Conservation (phyloP, 2,797 vertebrate species). For the Melanotaenia trifasciata region DNA sequence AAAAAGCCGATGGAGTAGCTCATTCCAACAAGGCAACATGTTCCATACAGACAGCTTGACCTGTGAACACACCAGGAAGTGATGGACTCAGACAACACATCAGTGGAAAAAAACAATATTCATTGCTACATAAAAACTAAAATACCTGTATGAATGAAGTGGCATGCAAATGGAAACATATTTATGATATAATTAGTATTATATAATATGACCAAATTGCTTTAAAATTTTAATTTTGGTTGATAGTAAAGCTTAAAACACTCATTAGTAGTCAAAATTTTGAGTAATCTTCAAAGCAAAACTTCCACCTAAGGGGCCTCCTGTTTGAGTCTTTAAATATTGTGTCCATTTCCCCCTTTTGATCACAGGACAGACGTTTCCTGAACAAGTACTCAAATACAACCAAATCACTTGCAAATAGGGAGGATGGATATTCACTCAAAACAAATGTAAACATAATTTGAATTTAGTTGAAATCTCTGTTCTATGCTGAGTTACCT, state of each 20-base stretch:
- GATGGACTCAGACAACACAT: not conserved
- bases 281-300: not conserved
- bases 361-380: not conserved
- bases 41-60: constrained; percentile 93
- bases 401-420: constrained; percentile 25
- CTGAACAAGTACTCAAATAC: not conserved
- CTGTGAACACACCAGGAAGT: constrained; percentile 69
- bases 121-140: not conserved
- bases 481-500: not conserved
- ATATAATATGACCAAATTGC: not conserved
- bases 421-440: not conserved
- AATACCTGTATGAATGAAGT: not conserved
- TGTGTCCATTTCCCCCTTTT: not conserved
- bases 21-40: constrained; percentile 91
- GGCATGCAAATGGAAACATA: not conserved
- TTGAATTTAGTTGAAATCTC: not conserved
- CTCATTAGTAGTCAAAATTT: too few species aligned
- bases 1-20: constrained; percentile 97
- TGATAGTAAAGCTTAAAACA: not conserved
- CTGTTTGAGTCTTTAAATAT: not conserved
- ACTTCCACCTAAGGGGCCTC: not conserved
- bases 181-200: not conserved
- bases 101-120: not conserved
- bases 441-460: constrained; percentile 42
- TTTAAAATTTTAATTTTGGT: not conserved